phyloP scores from a whole-genome alignment of 1,140 invertebrate species.

The Laupala kohalensis region DNA sequence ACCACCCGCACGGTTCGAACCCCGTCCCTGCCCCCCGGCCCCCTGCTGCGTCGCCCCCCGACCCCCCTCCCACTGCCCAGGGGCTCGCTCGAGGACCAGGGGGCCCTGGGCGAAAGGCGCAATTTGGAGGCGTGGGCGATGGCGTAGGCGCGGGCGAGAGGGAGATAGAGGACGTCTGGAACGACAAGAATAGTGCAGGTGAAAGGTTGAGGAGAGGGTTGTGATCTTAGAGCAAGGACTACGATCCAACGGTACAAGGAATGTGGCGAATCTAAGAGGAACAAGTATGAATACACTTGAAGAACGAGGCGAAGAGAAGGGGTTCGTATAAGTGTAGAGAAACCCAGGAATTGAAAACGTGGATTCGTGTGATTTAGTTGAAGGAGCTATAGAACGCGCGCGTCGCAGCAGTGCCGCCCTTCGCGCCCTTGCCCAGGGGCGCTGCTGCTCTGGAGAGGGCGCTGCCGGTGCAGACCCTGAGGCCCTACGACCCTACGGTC shows the following conservation, averaged over 20 bases:
- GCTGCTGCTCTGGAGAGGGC: background rate
- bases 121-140: background rate
- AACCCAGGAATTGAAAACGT: too few species aligned
- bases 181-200: too few species aligned
- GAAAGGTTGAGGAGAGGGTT: too few species aligned
- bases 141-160: background rate
- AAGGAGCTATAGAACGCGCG: background rate
- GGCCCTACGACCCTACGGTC: background rate
- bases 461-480: background rate
- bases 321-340: too few species aligned
- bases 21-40: too few species aligned
- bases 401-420: background rate
- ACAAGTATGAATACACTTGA: too few species aligned
- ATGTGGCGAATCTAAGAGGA: too few species aligned
- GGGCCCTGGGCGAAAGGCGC: background rate
- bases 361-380: too few species aligned
- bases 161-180: too few species aligned
- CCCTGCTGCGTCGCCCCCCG: too few species aligned
- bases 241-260: background rate
- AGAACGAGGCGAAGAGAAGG: too few species aligned
- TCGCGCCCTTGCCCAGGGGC: background rate
- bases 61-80: background rate
- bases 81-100: background rate
- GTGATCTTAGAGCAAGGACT: too few species aligned
- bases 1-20: background rate